Evolutionary conservation across 30 jellyfish, hydroid and myxozoan genomes (phyloP).

Genomic region (Cassiopea andromeda): DNA sequence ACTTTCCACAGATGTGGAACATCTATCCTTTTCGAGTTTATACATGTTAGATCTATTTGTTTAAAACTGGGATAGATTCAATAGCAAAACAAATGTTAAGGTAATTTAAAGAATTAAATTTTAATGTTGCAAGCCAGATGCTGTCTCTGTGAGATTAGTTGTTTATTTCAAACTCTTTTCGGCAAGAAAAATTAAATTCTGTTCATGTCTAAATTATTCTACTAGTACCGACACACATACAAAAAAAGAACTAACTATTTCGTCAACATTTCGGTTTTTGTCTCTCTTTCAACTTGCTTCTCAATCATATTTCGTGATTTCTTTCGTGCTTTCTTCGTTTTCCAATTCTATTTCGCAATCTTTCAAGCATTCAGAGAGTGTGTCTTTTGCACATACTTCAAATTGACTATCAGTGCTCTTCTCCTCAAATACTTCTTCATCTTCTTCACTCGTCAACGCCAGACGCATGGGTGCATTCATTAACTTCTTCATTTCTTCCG

Average conservation of each 20-base stretch:
- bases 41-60: no score
- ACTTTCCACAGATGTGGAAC: no score
- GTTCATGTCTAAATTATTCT: background rate
- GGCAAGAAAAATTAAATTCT: background rate
- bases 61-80: no score
- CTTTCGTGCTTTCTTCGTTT: background rate
- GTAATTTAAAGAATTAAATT: no score
- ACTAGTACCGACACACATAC: background rate
- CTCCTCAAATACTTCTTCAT: background rate
- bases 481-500: conserved; percentile 24
- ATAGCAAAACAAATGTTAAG: background rate
- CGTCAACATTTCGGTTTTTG: background rate
- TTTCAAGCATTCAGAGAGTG: conserved; percentile 45
- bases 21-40: no score
- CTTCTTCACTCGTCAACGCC: conserved; percentile 31
- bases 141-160: background rate
- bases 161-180: background rate
- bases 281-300: background rate
- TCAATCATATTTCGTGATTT: background rate
- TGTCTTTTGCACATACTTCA: conserved; percentile 57
- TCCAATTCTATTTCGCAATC: conserved; percentile 63
- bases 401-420: conserved; percentile 22
- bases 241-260: background rate
- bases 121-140: background rate
- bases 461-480: conserved; percentile 42